Conservation (phyloP, 2,888 invertebrate genomes). For the Phrixothrix hirtus region DNA sequence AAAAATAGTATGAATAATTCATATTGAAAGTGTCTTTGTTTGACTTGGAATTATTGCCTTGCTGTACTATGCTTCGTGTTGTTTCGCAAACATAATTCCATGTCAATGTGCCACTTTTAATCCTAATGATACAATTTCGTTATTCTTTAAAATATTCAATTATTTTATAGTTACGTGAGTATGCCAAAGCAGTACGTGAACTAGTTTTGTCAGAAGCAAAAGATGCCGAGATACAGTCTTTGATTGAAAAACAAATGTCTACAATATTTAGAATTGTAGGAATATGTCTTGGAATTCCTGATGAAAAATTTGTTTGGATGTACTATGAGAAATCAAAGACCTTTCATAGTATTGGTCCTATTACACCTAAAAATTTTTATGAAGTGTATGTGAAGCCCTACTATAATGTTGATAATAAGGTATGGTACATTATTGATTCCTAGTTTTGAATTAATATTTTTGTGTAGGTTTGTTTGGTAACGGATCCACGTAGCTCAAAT, state of each 20-base stretch:
- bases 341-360: conserved; percentile 73
- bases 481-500: conserved; percentile 80
- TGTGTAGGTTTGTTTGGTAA: conserved; percentile 78
- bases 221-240: conserved; percentile 64
- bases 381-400: conserved; percentile 73
- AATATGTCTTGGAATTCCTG: conserved; percentile 83
- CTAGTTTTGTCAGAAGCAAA: conserved; percentile 64
- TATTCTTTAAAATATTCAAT: too few relatives aligned
- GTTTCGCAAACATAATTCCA: too few relatives aligned
- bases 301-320: conserved; percentile 78
- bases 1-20: too few relatives aligned
- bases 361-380: conserved; percentile 82
- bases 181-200: conserved; percentile 71
- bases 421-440: too few relatives aligned
- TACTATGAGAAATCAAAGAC: conserved; percentile 82
- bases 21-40: too few relatives aligned
- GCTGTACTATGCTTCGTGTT: too few relatives aligned
- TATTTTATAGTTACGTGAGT: conserved; percentile 74
- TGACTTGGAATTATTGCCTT: too few relatives aligned
- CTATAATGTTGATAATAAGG: conserved; percentile 83
- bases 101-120: too few relatives aligned
- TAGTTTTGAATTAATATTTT: conserved; percentile 3
- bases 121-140: too few relatives aligned
- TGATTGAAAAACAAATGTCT: conserved; percentile 72
- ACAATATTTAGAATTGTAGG: conserved; percentile 80